These are phyloP conservation scores for Cydia strobilella DNA, from an alignment of 1,140 invertebrate genomes.

Conservation along the genomic window DNA sequence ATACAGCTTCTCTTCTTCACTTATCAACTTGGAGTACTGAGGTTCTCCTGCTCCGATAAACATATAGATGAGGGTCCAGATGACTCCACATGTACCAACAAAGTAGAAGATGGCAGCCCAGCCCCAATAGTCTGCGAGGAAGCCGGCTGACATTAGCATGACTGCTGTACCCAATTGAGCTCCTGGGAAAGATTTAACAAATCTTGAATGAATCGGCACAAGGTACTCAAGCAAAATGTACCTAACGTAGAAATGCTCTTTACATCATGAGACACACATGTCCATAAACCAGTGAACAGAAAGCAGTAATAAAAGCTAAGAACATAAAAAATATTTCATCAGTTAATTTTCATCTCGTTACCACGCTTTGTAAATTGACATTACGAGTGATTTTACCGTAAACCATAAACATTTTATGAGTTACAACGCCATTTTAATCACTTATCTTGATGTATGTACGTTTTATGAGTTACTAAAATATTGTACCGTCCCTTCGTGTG, in stretches of 20 bases:
- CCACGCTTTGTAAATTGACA: slow-evolving; percentile 5
- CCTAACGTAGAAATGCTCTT: background rate
- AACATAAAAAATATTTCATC: slow-evolving; percentile 12
- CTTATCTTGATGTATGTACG: slow-evolving; percentile 2
- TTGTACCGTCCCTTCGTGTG: too few species aligned
- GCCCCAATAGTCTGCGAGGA: slow-evolving; percentile 74
- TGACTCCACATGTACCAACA: slow-evolving; percentile 81
- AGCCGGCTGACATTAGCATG: slow-evolving; percentile 60
- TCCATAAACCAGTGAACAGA: background rate
- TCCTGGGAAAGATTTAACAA: slow-evolving; percentile 41
- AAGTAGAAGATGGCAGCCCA: slow-evolving; percentile 88
- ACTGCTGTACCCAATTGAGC: slow-evolving; percentile 55
- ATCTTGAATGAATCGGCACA: background rate
- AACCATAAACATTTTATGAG: slow-evolving; percentile 22
- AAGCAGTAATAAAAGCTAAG: slow-evolving; percentile 9
- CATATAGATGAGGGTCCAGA: slow-evolving; percentile 82
- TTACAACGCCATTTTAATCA: slow-evolving; percentile 1
- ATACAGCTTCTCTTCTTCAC: slow-evolving; percentile 78
- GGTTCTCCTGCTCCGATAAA: slow-evolving; percentile 83
- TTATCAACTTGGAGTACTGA: slow-evolving; percentile 77
- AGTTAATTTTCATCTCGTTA: slow-evolving; percentile 24
- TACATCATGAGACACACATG: background rate
- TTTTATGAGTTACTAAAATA: background rate
- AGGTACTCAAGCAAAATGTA: too few species aligned
- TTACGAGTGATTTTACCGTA: background rate